Percentiles rank a stretch among this genome's conserved stretches.
These are phyloP conservation scores for Calameuta idolon DNA, from an alignment of 2,888 invertebrate species.

Conservation along the genomic window DNA sequence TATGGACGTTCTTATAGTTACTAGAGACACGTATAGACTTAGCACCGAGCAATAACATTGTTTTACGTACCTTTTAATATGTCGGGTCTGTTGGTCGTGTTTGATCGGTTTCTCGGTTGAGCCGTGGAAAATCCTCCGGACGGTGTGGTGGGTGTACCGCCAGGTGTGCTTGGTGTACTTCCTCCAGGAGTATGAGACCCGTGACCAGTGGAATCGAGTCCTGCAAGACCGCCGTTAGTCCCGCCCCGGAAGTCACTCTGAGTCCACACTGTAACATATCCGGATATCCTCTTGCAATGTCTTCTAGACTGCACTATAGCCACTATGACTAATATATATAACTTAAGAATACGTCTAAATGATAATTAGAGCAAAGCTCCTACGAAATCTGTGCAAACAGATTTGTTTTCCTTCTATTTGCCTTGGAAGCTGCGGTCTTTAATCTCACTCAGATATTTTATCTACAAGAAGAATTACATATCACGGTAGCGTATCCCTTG, in stretches of 20 bases:
- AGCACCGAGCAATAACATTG: background rate
- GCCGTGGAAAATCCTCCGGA: slow-evolving; percentile 60
- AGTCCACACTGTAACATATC: slow-evolving; percentile 83
- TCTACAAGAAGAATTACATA: background rate
- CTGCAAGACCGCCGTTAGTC: slow-evolving; percentile 76
- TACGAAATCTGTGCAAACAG: background rate
- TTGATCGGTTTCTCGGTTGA: slow-evolving; percentile 67
- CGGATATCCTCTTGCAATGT: slow-evolving; percentile 50
- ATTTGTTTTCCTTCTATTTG: background rate
- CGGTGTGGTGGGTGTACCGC: slow-evolving; percentile 58
- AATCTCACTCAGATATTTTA: background rate
- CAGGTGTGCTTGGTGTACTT: slow-evolving; percentile 77
- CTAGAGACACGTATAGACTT: background rate
- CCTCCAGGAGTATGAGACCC: slow-evolving; percentile 62
- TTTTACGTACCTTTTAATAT: slow-evolving; percentile 72
- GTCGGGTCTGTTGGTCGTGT: slow-evolving; percentile 54
- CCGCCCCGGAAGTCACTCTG: slow-evolving; percentile 90
- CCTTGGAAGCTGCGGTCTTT: background rate
- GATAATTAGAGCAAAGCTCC: background rate
- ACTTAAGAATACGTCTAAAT: background rate
- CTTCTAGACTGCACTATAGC: slow-evolving; percentile 40
- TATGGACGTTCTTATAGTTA: background rate
- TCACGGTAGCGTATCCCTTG: background rate
- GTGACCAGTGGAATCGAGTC: slow-evolving; percentile 69
- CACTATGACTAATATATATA: background rate